Evolutionary conservation across 1,140 invertebrate species (phyloP).

Genomic region (Bathynomus jamesi): DNA sequence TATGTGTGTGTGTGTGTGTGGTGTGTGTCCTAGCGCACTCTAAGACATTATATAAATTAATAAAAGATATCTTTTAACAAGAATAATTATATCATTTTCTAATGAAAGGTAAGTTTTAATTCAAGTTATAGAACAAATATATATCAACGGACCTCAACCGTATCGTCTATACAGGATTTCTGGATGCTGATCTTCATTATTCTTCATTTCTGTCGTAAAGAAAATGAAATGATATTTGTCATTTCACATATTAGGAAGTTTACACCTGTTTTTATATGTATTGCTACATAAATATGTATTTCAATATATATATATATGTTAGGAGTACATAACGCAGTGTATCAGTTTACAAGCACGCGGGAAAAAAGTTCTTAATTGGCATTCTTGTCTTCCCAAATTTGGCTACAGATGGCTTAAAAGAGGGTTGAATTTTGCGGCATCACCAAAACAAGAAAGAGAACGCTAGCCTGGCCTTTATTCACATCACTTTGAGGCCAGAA

Average conservation of each 20-base stretch:
- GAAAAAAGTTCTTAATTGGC: background rate
- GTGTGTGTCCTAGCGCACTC: background rate
- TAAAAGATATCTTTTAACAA: too few relatives aligned
- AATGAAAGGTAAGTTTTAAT: too few relatives aligned
- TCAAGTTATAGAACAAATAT: too few relatives aligned
- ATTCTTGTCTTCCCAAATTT: background rate
- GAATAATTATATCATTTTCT: too few relatives aligned
- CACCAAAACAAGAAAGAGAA: background rate
- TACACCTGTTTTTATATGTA: slow-evolving; percentile 1
- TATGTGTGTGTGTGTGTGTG: background rate
- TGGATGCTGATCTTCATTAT: too few relatives aligned
- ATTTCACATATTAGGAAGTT: too few relatives aligned
- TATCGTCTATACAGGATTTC: too few relatives aligned
- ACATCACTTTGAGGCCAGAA: background rate
- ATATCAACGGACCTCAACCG: too few relatives aligned
- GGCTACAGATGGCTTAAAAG: background rate
- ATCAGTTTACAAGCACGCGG: background rate
- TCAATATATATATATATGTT: slow-evolving; percentile 2
- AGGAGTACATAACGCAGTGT: background rate
- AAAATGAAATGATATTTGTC: too few relatives aligned
- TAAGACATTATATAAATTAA: too few relatives aligned
- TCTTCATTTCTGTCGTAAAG: too few relatives aligned
- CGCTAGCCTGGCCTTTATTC: too few relatives aligned
- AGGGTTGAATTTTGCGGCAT: background rate
- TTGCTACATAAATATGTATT: background rate